Evolutionary conservation across 2,113 vertebrate species (phyloP).

Genomic region (Colius striatus): DNA sequence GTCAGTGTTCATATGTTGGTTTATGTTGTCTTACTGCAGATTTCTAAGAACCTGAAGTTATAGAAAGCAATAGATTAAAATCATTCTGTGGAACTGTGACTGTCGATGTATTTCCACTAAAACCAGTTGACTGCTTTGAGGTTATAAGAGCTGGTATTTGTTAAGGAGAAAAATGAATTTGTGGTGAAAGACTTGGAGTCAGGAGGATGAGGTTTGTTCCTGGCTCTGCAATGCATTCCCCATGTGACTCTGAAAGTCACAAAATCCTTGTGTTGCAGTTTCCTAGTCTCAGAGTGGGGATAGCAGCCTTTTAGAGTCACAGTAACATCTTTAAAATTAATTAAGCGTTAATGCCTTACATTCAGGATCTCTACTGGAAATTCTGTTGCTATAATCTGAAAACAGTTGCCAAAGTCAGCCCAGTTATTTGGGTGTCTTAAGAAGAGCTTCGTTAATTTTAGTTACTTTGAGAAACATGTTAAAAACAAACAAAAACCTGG

Average conservation of each 20-base stretch:
- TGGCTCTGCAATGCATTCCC: background rate
- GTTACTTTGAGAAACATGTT: background rate
- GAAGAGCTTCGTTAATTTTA: background rate
- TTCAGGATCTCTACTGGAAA: background rate
- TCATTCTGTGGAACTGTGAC: background rate
- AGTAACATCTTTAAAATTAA: background rate
- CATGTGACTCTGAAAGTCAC: background rate
- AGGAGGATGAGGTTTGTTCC: background rate
- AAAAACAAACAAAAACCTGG: no score
- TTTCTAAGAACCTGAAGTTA: background rate
- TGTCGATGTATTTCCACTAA: background rate
- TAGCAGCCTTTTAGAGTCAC: background rate
- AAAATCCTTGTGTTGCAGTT: slow-evolving; percentile 10
- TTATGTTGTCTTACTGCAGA: background rate
- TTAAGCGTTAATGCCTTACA: background rate
- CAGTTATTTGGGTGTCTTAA: background rate
- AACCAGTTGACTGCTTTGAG: background rate
- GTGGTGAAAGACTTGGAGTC: background rate
- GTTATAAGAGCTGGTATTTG: background rate
- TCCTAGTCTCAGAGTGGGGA: background rate
- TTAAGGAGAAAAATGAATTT: slow-evolving; percentile 20
- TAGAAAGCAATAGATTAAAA: background rate
- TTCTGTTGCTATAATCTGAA: background rate
- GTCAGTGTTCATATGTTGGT: background rate
- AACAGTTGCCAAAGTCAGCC: background rate